These are phyloP conservation scores for Acanthisitta chloris DNA, from an alignment of 2,113 vertebrate species.

Conservation along the genomic window DNA sequence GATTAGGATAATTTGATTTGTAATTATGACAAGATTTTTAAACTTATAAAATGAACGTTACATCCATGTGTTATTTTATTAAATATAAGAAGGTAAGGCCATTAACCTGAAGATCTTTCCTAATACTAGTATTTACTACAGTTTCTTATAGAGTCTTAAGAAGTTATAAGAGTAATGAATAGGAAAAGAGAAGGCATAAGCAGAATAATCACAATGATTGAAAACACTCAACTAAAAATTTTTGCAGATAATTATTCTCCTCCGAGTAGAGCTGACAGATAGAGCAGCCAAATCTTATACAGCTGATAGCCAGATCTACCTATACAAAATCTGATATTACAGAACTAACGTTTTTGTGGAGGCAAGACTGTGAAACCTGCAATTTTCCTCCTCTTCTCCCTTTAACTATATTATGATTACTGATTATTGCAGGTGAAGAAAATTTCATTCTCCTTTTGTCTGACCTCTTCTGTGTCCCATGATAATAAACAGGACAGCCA, in stretches of 20 bases:
- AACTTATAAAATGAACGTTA: background rate
- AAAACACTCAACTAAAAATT: background rate
- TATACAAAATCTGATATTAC: background rate
- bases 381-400: background rate
- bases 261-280: background rate
- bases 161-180: background rate
- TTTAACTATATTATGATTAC: background rate
- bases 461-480: background rate
- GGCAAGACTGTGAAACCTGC: background rate
- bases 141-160: background rate
- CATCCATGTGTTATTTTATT: background rate
- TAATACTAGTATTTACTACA: background rate
- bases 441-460: background rate
- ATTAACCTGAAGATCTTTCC: background rate
- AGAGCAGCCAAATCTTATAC: background rate
- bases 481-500: background rate
- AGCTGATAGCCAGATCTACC: background rate
- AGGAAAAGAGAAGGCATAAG: background rate
- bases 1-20: background rate
- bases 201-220: background rate
- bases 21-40: background rate
- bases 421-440: background rate
- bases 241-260: background rate
- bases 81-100: background rate
- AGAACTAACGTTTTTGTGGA: background rate